Percentiles rank a stretch among this genome's conserved stretches.
Evolutionary conservation across 1,140 invertebrate genomes (phyloP).

Genomic region (Latrodectus geometricus): DNA sequence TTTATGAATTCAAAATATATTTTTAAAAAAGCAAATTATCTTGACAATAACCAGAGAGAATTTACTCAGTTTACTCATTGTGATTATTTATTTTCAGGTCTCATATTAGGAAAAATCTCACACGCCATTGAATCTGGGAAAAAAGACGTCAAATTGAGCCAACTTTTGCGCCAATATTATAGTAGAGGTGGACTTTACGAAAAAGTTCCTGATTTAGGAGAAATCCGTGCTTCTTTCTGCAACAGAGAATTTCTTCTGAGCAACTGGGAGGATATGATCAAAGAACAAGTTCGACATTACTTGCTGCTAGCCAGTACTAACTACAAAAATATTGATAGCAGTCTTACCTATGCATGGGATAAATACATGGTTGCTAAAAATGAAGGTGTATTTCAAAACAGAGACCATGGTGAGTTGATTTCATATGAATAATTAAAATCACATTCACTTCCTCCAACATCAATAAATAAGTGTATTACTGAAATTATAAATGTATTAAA

Average conservation of each 20-base stretch:
- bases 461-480: too few species aligned
- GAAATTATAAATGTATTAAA: too few species aligned
- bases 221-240: slow-evolving; percentile 13
- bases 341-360: neutral
- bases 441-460: too few species aligned
- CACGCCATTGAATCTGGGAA: neutral
- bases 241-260: neutral
- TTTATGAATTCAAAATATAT: too few species aligned
- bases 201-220: neutral
- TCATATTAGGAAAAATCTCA: slow-evolving; percentile 27
- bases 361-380: neutral
- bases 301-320: neutral
- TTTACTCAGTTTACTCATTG: too few species aligned
- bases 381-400: neutral
- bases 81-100: neutral
- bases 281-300: neutral
- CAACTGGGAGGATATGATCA: neutral
- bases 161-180: slow-evolving; percentile 39
- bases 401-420: neutral
- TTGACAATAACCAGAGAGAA: too few species aligned
- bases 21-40: too few species aligned
- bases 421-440: too few species aligned
- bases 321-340: neutral
- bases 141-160: slow-evolving; percentile 8
- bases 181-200: slow-evolving; percentile 16